phyloP scores from a whole-genome alignment of 1,140 invertebrate species.

The Colletes latitarsis region DNA sequence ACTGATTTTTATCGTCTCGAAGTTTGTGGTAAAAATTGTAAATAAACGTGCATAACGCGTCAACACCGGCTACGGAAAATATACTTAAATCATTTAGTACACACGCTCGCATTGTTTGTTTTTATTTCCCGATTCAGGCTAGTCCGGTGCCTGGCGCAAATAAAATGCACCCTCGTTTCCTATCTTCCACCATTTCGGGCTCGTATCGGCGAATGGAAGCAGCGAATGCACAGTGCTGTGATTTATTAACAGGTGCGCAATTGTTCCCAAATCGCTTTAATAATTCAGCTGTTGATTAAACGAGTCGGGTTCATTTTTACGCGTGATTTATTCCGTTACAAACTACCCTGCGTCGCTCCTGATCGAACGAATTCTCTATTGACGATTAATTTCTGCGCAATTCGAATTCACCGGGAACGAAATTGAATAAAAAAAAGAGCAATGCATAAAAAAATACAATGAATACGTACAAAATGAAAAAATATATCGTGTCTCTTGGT shows the following conservation, averaged over 20 bases:
- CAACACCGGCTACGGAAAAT: too few species aligned
- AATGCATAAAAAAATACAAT: background rate
- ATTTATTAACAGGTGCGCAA: slow-evolving; percentile 77
- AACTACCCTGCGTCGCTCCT: slow-evolving; percentile 35
- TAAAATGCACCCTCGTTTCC: slow-evolving; percentile 25
- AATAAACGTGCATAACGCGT: too few species aligned
- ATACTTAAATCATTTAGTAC: slow-evolving; percentile 37
- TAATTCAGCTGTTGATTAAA: slow-evolving; percentile 80
- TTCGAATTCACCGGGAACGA: background rate
- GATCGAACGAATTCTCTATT: slow-evolving; percentile 45
- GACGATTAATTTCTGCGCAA: slow-evolving; percentile 47
- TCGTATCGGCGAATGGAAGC: slow-evolving; percentile 57
- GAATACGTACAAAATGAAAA: background rate
- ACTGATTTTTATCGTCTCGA: too few species aligned
- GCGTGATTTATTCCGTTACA: slow-evolving; percentile 72
- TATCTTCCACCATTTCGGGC: slow-evolving; percentile 34
- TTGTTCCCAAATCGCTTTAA: slow-evolving; percentile 77
- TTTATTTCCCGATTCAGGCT: slow-evolving; percentile 39
- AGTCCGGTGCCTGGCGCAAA: slow-evolving; percentile 50
- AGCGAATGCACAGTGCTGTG: slow-evolving; percentile 61
- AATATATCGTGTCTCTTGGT: background rate
- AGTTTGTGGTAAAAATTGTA: too few species aligned
- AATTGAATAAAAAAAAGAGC: background rate
- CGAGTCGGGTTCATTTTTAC: slow-evolving; percentile 74
- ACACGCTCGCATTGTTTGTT: slow-evolving; percentile 47